phyloP scores from a whole-genome alignment of 2,797 vertebrate genomes.

The Crax fasciolata region DNA sequence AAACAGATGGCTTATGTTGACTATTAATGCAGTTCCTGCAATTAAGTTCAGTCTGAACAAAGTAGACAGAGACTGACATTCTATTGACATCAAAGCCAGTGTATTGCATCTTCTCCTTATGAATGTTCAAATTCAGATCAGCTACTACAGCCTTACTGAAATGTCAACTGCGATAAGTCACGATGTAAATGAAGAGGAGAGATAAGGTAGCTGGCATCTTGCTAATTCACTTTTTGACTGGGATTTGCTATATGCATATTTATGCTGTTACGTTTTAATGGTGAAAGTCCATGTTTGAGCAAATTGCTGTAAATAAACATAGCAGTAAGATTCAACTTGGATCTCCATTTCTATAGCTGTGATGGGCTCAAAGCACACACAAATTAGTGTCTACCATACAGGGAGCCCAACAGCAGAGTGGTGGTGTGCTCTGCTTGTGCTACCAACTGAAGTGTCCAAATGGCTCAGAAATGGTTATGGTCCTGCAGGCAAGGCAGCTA shows the following conservation, averaged over 20 bases:
- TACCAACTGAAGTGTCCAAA: neutral
- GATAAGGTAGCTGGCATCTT: constrained; percentile 35
- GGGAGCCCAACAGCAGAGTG: rapidly evolving
- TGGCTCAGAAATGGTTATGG: neutral
- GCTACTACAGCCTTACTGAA: constrained; percentile 34
- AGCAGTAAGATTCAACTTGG: neutral
- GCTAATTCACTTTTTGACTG: neutral
- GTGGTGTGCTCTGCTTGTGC: neutral
- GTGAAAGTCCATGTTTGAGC: neutral
- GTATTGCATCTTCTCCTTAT: constrained; percentile 30
- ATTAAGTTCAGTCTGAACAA: constrained; percentile 45
- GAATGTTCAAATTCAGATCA: constrained; percentile 37
- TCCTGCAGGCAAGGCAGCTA: neutral
- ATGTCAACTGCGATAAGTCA: constrained; percentile 54
- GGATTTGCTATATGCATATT: constrained; percentile 37
- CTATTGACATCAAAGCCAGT: constrained; percentile 56
- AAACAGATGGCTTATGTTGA: constrained; percentile 77
- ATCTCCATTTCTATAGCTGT: neutral
- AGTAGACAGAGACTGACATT: constrained; percentile 30
- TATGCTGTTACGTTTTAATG: neutral
- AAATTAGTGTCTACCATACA: neutral
- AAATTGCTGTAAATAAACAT: constrained; percentile 22
- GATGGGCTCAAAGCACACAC: neutral
- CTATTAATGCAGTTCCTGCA: constrained; percentile 75
- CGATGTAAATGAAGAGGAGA: neutral